Evolutionary conservation across 1,140 invertebrate genomes (phyloP), one percentile per base, ranked within the genome.

Genomic region (Potamilus streckersoni): DNA sequence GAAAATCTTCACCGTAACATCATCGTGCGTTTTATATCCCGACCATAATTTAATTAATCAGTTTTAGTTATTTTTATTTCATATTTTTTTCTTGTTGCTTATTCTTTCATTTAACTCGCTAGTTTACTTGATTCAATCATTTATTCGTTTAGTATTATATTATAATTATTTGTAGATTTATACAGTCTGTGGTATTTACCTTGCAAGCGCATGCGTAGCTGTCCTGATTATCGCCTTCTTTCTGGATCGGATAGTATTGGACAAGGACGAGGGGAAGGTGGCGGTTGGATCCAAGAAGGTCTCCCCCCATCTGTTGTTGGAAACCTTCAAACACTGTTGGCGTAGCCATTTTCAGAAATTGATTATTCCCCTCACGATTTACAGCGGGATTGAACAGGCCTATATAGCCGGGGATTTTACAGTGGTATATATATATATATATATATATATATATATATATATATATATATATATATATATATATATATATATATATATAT

Each of bases 331-430:
- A 86, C 97, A 98, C 84, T 91, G 97, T 79, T 96, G 95, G 90
- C 76, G 76, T 38, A 81, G 84, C 58, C 96, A 96, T 86, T 87
- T 90, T 55, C 96, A 98, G 85, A 93, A 97, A 81, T 91, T 99
- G 6, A 92, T 99, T 14, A 97, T 98, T 82, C 96, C 97, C 1
- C 94, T 99, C 73, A 99, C 97, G 0, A 91, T 99, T 57, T 99
- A 96, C 93, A 98, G 97, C 83, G 97, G 97, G 65, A 95, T 99
- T 92, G 97, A 99, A 88, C 97, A 99, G 88, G 96, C 96, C 0
- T 98, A 98, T 90, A 95, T 98, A 74, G 94, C 95, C 17, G 96
- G 96, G 62, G 96, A 98, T 83, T 99, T 96, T 86, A 98, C 97
- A 12, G 95, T 95, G 92, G 95, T 96, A 80, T n/a, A n/a, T n/a